phyloP scores from a whole-genome alignment of 2,888 invertebrate species.

The Drosophila yooni region DNA sequence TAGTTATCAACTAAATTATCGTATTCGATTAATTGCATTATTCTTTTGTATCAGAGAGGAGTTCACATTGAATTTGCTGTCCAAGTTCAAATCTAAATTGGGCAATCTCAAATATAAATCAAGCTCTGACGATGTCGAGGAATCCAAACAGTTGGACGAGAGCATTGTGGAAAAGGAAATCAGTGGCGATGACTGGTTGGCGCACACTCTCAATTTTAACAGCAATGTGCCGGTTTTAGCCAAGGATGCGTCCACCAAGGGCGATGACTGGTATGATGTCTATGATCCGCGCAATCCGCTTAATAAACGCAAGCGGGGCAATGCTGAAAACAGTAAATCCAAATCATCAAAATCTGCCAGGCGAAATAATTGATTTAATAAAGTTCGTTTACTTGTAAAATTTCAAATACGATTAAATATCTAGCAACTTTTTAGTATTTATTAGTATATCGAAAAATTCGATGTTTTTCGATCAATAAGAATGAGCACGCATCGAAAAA shows the following conservation, averaged over 20 bases:
- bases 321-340: constrained; percentile 39
- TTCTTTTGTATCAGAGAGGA: constrained; percentile 86
- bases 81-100: constrained; percentile 93
- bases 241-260: constrained; percentile 96
- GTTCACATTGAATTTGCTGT: constrained; percentile 92
- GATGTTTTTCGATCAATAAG: constrained; percentile 30
- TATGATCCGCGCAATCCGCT: constrained; percentile 98
- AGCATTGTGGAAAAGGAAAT: constrained; percentile 80
- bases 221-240: constrained; percentile 90
- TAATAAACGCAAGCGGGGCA: constrained; percentile 93
- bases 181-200: constrained; percentile 82
- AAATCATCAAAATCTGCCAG: constrained; percentile 19
- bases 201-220: constrained; percentile 85
- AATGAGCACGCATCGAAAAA: background rate
- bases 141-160: constrained; percentile 54
- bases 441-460: background rate
- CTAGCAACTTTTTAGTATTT: background rate
- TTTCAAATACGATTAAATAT: background rate
- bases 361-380: constrained; percentile 20
- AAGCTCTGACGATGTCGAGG: constrained; percentile 78
- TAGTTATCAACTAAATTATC: too few relatives aligned
- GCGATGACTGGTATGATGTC: constrained; percentile 98
- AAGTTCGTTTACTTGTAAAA: background rate
- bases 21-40: background rate
- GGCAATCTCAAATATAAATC: constrained; percentile 88